phyloP scores from a whole-genome alignment of 2,888 invertebrate genomes.

The Pachymerium ferrugineum region DNA sequence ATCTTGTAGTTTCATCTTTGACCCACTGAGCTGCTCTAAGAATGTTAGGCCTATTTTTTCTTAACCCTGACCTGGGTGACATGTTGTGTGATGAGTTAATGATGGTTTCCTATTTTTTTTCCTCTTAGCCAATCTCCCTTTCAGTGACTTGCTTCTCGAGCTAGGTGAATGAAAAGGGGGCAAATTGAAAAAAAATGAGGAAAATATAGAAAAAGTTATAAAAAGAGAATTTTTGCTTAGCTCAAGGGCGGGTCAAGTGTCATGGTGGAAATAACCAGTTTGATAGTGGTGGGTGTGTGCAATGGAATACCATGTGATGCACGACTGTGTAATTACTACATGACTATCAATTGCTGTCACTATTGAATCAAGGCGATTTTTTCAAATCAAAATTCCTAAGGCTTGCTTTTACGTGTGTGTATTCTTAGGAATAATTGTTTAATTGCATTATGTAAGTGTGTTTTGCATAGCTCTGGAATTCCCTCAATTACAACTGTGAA shows the following conservation, averaged over 20 bases:
- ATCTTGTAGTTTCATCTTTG: slow-evolving; percentile 8
- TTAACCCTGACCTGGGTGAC: slow-evolving; percentile 4
- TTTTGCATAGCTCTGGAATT: too few relatives aligned
- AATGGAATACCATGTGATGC: background rate
- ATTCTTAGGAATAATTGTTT: too few relatives aligned
- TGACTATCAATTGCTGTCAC: background rate
- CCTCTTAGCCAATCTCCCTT: too few relatives aligned
- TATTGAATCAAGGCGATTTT: background rate
- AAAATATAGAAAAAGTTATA: too few relatives aligned
- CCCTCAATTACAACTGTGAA: too few relatives aligned
- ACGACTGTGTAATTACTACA: background rate
- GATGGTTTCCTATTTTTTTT: background rate
- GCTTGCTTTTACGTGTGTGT: too few relatives aligned
- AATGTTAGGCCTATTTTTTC: background rate
- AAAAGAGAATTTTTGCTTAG: background rate
- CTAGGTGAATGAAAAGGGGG: too few relatives aligned
- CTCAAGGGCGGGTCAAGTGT: background rate
- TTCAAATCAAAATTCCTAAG: too few relatives aligned
- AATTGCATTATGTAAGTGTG: too few relatives aligned
- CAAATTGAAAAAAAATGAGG: too few relatives aligned
- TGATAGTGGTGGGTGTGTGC: too few relatives aligned
- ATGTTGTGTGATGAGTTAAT: background rate
- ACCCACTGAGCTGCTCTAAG: background rate
- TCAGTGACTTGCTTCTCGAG: too few relatives aligned
- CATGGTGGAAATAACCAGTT: background rate